Conservation (phyloP, 2,113 vertebrate genomes). For the Chaetodon trifascialis region DNA sequence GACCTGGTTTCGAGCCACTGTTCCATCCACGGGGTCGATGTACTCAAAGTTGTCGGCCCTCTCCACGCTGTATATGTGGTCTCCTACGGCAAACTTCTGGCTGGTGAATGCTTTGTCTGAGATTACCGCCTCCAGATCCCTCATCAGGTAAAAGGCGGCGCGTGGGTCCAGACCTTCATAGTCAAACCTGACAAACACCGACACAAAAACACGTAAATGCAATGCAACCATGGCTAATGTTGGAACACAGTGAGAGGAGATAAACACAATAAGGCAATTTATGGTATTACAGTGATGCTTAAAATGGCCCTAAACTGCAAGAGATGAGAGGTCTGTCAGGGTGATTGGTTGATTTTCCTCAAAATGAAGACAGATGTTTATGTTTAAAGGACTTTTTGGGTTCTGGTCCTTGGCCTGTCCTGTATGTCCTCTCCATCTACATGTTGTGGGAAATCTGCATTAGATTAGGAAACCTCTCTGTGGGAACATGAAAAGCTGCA, state of each 20-base stretch:
- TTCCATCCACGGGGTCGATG: constrained; percentile 96
- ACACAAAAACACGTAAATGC: background rate
- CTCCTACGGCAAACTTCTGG: constrained; percentile 98
- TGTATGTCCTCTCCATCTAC: constrained; percentile 26
- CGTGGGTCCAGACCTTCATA: constrained; percentile 96
- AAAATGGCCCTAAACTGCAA: constrained; percentile 4
- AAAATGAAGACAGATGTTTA: constrained; percentile 21
- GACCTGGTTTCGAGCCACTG: constrained; percentile 97
- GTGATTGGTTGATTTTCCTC: constrained; percentile 11
- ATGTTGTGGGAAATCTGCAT: constrained; percentile 68
- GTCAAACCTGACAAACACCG: constrained; percentile 89
- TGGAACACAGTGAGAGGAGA: no score
- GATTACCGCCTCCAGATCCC: constrained; percentile 93
- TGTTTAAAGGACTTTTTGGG: constrained; percentile 20
- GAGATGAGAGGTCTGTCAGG: background rate
- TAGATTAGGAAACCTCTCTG: constrained; percentile 57
- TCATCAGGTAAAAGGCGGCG: constrained; percentile 93
- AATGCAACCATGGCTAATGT: no score
- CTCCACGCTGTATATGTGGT: constrained; percentile 91
- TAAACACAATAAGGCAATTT: background rate
- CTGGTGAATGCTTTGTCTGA: constrained; percentile 93
- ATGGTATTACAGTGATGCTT: background rate
- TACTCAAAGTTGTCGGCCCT: constrained; percentile 97
- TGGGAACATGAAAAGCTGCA: constrained; percentile 64
- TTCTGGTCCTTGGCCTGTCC: constrained; percentile 6